Evolutionary conservation across 2,888 invertebrate species (phyloP), one percentile per base, ranked within the genome.

Genomic region (Drosophila phalerata): DNA sequence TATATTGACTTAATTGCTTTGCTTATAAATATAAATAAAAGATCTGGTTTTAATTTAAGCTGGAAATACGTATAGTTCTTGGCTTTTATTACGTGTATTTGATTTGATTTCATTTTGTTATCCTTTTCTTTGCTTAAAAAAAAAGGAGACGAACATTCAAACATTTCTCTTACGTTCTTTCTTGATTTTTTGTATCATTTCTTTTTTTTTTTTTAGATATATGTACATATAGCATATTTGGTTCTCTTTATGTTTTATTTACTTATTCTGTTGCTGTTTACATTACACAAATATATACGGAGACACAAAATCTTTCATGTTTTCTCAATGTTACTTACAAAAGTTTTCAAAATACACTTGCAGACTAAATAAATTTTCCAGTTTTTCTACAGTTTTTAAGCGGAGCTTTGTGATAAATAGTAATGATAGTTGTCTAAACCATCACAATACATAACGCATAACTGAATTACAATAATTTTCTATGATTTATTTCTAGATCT

Each of bases 1-100:
- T 5, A 19, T 2, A 11, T 9, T 38, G 0, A 15, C 3, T 3
- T 55, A 8, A 13, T 2, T 8, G 8, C 9, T 30, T 30, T 30
- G 28, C 30, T 8, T 28, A 8, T 28, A 55, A 60, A 28, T 28
- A 8, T 28, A 55, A 60, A 42, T 52, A 10, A 56, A 64, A 63
- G 49, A 58, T 8, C 32, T 25, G 30, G 1, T 22, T 48, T 34
- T 25, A 32, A n/a, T 76, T 76, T 60, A 75, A 66, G 73, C 69
- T 69, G 73, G 62, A 73, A 77, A 77, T 77, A 77, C 78, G 69
- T 61, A 66, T 77, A 73, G 60, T 66, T 77, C 69, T 69, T 65
- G 73, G 58, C 61, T 69, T 73, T 77, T 73, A 69, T 77, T 77
- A 47, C 28, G 37, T 68, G 45, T 77, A 68, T 40, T 73, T 72